A percentile compares a stretch with the other conserved stretches of the same genome.
phyloP scores from a whole-genome alignment of 2,888 invertebrate genomes.

The Nephrocerus scutellatus region DNA sequence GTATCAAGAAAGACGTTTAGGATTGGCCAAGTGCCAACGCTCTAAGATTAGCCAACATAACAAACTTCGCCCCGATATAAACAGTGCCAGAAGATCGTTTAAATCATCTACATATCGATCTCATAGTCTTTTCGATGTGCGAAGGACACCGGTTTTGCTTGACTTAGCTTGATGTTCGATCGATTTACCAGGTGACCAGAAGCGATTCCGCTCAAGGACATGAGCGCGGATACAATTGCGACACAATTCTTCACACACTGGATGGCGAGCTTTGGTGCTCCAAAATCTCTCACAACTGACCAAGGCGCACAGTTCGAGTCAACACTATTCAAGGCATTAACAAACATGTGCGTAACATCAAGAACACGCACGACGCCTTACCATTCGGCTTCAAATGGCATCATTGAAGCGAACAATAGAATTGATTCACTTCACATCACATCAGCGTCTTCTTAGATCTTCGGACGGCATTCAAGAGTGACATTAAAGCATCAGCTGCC shows the following conservation, averaged over 20 bases:
- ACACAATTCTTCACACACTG: slow-evolving; percentile 11
- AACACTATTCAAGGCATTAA: slow-evolving; percentile 9
- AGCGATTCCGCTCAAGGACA: slow-evolving; percentile 12
- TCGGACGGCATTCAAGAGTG: background rate
- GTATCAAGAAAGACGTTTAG: slow-evolving; percentile 9
- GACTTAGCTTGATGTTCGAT: too few species aligned
- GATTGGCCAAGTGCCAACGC: slow-evolving; percentile 11
- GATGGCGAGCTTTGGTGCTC: slow-evolving; percentile 15
- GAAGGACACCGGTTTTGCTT: too few species aligned
- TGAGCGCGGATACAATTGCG: slow-evolving; percentile 12
- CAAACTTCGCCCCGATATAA: too few species aligned
- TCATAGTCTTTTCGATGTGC: too few species aligned
- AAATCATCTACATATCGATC: too few species aligned
- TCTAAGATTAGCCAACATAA: slow-evolving; percentile 5
- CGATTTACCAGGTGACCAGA: too few species aligned
- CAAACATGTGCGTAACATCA: slow-evolving; percentile 6
- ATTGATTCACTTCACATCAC: slow-evolving; percentile 9
- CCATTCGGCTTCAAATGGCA: slow-evolving; percentile 16
- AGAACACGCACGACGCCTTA: slow-evolving; percentile 12
- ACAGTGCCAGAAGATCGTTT: too few species aligned
- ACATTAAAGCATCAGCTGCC: too few species aligned
- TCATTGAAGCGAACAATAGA: slow-evolving; percentile 13
- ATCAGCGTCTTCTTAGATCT: slow-evolving; percentile 9
- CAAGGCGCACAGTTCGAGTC: slow-evolving; percentile 17
- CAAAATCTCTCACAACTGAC: slow-evolving; percentile 14